Conservation (phyloP, 2,888 invertebrate genomes). For the Dynastes grantii region DNA sequence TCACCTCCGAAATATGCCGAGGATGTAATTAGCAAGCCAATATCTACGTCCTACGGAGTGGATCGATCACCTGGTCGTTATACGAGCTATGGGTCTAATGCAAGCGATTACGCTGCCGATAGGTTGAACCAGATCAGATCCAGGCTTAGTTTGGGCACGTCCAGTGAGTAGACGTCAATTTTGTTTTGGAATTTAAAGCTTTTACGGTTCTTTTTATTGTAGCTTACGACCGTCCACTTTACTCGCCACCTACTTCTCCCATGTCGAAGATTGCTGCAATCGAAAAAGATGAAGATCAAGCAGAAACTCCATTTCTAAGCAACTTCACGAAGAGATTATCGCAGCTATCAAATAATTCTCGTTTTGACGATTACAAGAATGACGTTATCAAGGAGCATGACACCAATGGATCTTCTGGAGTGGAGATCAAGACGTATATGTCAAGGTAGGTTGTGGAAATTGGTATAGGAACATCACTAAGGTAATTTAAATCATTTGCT, state of each 20-base stretch:
- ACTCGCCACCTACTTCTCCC: slow-evolving; percentile 46
- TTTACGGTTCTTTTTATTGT: slow-evolving; percentile 41
- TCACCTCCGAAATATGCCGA: slow-evolving; percentile 68
- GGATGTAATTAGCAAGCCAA: slow-evolving; percentile 60
- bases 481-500: neutral
- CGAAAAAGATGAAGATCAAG: slow-evolving; percentile 64
- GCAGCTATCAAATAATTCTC: slow-evolving; percentile 61
- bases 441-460: slow-evolving; percentile 49
- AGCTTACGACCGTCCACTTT: slow-evolving; percentile 61
- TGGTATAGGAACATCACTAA: neutral
- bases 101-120: slow-evolving; percentile 69
- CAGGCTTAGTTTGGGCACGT: slow-evolving; percentile 72
- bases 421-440: slow-evolving; percentile 52
- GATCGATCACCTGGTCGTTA: slow-evolving; percentile 67
- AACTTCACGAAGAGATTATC: slow-evolving; percentile 80
- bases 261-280: slow-evolving; percentile 47
- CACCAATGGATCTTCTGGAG: slow-evolving; percentile 63
- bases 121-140: slow-evolving; percentile 76
- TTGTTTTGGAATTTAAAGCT: neutral
- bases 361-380: slow-evolving; percentile 63
- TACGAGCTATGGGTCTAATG: slow-evolving; percentile 57
- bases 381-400: slow-evolving; percentile 68
- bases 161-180: slow-evolving; percentile 8
- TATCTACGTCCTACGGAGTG: slow-evolving; percentile 40
- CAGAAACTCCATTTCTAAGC: slow-evolving; percentile 81